Base-by-base conservation (phyloP, 2,797 vertebrate genomes). In the Cottoperca gobio region DNA sequence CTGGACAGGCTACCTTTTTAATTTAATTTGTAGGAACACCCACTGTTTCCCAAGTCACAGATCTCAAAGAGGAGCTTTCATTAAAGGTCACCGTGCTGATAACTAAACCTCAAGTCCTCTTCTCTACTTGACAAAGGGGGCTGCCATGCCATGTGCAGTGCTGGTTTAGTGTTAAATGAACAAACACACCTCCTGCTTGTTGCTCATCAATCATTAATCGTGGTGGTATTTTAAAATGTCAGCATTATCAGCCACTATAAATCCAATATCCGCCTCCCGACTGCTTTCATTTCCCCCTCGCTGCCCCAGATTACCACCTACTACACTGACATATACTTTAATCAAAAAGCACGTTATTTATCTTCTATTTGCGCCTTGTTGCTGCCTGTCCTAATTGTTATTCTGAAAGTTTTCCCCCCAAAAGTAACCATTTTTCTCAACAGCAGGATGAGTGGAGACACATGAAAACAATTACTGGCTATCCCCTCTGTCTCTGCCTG, bases 171-270 rank as follows among this genome's bases (percentile, higher is more conserved):
- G 46, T 26, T 71, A 73, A 84, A 74, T 74, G 77, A 79, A 58
- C 50, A 74, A 84, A 85, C 83, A 79, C 81, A 83, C 84, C 87
- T 79, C 77, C 85, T 50, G 85, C 85, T 81, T 84, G 84, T 78
- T 81, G 81, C 86, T 88, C 90, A 89, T 92, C 86, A 89, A 92
- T 91, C 88, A 90, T 90, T 88, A 81, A 93, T 91, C 82, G 55
- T 1, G 65, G 48, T 83, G 85, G 53, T 84, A 91, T 91, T 91
- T 91, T 70, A 60, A 90, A 91, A 91, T 91, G 89, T 86, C 92
- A 93, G 73, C 81, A 39, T 83, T 87, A 89, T 89, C 81, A 84
- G 60, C 65, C 40, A 37, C 68, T 71, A 54, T 74, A 81, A 84
- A 88, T 76, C 81, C 80, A 88, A 76, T 85, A 86, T 79, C 70